Percentiles rank a stretch among this genome's conserved stretches.
Evolutionary conservation across 2,113 vertebrate genomes (phyloP).

Genomic region (Cyprinodon tularosa): DNA sequence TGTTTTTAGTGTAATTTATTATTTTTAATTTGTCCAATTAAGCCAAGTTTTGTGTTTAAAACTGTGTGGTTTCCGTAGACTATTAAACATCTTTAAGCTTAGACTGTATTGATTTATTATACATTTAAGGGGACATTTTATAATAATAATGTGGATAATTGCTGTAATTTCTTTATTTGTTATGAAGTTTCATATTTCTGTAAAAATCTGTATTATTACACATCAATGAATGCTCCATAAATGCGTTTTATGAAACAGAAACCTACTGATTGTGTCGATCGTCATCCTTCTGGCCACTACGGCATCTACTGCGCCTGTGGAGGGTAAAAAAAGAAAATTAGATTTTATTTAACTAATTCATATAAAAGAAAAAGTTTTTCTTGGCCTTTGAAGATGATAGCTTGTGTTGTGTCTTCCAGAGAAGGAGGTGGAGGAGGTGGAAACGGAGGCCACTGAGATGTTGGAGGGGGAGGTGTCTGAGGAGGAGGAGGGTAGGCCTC

Average conservation of each 20-base stretch:
- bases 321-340: conserved; percentile 10
- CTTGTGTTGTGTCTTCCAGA: conserved; percentile 62
- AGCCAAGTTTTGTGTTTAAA: background rate
- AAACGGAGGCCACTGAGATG: conserved; percentile 69
- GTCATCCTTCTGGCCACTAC: conserved; percentile 20
- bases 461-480: conserved; percentile 78
- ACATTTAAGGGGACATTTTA: background rate
- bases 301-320: conserved; percentile 22
- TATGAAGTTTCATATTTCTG: background rate
- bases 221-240: background rate
- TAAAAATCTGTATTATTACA: background rate
- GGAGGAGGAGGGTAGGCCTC: conserved; percentile 79
- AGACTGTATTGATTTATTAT: background rate
- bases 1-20: conserved; percentile 7
- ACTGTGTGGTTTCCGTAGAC: background rate
- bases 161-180: background rate
- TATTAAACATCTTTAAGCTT: background rate
- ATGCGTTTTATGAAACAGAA: conserved; percentile 32
- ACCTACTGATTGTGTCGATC: conserved; percentile 29
- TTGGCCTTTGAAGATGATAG: background rate
- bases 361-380: no score
- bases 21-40: conserved; percentile 14
- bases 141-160: background rate
- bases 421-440: conserved; percentile 74
- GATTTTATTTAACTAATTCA: background rate